phyloP scores from a whole-genome alignment of 1,140 invertebrate genomes.

The Fopius arisanus region DNA sequence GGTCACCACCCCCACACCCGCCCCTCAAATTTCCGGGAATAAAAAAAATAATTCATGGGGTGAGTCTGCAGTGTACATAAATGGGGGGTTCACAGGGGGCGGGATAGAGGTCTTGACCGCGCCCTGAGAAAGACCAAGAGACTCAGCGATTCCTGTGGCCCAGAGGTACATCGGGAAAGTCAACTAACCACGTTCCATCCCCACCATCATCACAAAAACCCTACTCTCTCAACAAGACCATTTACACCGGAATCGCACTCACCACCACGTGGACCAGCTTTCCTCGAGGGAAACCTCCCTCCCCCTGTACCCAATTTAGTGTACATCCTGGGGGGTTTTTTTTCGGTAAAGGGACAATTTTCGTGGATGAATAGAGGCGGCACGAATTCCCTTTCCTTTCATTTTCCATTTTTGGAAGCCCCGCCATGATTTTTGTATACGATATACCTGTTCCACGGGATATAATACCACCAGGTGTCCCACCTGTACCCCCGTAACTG shows the following conservation, averaged over 20 bases:
- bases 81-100: background rate
- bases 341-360: background rate
- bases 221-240: conserved; percentile 26
- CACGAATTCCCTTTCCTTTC: background rate
- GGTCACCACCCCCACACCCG: too few relatives aligned
- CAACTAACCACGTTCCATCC: conserved; percentile 65
- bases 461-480: background rate
- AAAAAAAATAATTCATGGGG: background rate
- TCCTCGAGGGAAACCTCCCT: background rate
- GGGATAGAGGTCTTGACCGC: conserved; percentile 58
- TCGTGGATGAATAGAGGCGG: background rate
- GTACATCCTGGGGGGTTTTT: background rate
- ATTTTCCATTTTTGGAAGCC: background rate
- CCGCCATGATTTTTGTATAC: background rate
- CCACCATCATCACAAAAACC: conserved; percentile 47
- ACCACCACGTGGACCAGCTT: background rate
- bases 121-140: conserved; percentile 45
- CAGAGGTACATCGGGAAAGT: conserved; percentile 59
- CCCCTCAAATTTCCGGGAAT: too few relatives aligned
- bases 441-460: background rate
- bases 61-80: background rate
- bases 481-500: background rate
- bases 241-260: conserved; percentile 18
- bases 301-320: background rate
- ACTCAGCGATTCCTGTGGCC: conserved; percentile 7